Base-by-base conservation (phyloP, 2,888 invertebrate species). In the Augiades crinisus region DNA sequence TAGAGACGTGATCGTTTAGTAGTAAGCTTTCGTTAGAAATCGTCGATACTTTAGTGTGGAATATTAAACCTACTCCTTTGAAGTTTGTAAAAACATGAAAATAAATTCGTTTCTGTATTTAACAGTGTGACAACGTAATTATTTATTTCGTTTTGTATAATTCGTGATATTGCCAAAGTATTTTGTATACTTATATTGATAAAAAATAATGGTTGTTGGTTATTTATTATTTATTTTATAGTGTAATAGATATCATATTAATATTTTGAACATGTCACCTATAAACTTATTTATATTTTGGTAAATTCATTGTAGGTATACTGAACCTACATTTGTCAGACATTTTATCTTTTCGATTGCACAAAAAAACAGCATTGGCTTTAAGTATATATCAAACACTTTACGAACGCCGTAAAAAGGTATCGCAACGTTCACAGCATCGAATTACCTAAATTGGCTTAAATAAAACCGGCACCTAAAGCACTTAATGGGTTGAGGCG, bases 351-450 rank as follows among this genome's bases (percentile, higher is more conserved):
- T 14, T 21, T 34, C 31, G 22, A 37, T 17, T 40, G 40, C 10
- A 49, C 41, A 24, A 43, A 36, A 47, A 49, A 14, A 33, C n/a
- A 34, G 27, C 27, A 36, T 33, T 41, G 47, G 44, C 22, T 38
- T 41, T 44, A 43, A 47, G 45, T 56, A 53, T 56, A 53, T 58
- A 56, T 61, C 58, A 59, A 55, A 59, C 47, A 59, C 54, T 61
- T 61, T 59, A 61, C 58, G 55, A 43, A 56, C 36, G 50, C 27
- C 44, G 45, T 61, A 51, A 61, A 59, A 60, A 56, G 33, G 47
- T 59, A 56, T 58, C 52, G 54, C 47, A 57, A 53, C 41, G 27
- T 55, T 54, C 52, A 43, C 27, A 43, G 43, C 49, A 52, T 45
- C 22, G 47, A 54, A 55, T 49, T 47, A 54, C 54, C 51, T 57